phyloP scores from a whole-genome alignment of 2,797 vertebrate species.

The Hozukius guyotensis region DNA sequence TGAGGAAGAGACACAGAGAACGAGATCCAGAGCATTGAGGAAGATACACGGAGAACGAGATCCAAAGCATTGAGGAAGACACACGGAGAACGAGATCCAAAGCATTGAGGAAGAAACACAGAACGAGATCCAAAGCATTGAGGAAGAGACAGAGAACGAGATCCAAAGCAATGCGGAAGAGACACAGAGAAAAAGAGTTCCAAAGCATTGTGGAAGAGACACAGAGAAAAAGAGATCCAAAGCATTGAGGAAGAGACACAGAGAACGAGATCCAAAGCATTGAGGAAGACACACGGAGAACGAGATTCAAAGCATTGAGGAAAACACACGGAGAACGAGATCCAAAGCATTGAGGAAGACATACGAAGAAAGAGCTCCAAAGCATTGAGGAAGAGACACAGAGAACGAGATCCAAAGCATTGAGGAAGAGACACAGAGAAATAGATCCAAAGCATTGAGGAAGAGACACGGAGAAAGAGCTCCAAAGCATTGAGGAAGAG shows the following conservation, averaged over 20 bases:
- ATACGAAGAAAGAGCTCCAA: not conserved
- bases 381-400: not conserved
- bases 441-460: not conserved
- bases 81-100: fast-evolving
- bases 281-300: not conserved
- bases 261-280: not conserved
- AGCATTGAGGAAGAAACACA: not conserved
- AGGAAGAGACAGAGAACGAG: no score
- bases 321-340: no score
- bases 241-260: not conserved
- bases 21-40: not conserved
- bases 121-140: not conserved
- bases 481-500: not conserved
- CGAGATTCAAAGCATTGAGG: not conserved
- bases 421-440: no score
- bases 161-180: not conserved
- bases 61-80: not conserved
- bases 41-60: not conserved
- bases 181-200: no score
- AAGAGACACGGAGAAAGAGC: not conserved
- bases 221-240: not conserved
- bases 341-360: not conserved
- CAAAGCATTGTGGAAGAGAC: not conserved
- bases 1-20: no score
- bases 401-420: not conserved